Evolutionary conservation across 35 echinoderm and acorn worm species (phyloP).

Genomic region (Acanthaster planci): DNA sequence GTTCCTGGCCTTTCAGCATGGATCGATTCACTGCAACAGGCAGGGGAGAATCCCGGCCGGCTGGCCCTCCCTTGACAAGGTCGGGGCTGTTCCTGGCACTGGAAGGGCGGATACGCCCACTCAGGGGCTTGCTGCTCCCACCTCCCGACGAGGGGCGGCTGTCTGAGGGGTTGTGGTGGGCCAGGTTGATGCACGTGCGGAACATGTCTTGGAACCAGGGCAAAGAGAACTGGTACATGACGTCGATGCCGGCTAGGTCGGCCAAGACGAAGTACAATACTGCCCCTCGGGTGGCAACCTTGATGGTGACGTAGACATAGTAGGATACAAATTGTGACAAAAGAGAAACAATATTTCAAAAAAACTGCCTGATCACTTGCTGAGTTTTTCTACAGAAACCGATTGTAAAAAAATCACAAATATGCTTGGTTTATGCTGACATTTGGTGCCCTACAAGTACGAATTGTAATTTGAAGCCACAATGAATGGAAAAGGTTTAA

Average conservation of each 20-base stretch:
- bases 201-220: slow-evolving; percentile 92
- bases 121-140: slow-evolving; percentile 53
- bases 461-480: too few relatives aligned
- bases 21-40: neutral
- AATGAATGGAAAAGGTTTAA: too few relatives aligned
- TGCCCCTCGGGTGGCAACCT: slow-evolving; percentile 97
- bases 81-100: slow-evolving; percentile 91
- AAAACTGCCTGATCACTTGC: too few relatives aligned
- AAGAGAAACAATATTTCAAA: neutral
- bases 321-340: neutral
- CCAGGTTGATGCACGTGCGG: slow-evolving; percentile 68
- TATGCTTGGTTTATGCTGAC: too few relatives aligned
- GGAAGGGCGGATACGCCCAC: slow-evolving; percentile 80
- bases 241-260: slow-evolving; percentile 89
- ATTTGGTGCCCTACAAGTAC: too few relatives aligned
- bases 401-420: too few relatives aligned
- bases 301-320: neutral
- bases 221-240: slow-evolving; percentile 99
- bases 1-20: slow-evolving; percentile 63
- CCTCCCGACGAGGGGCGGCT: slow-evolving; percentile 39
- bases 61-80: slow-evolving; percentile 33
- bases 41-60: slow-evolving; percentile 59
- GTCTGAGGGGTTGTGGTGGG: slow-evolving; percentile 8
- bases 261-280: slow-evolving; percentile 94
- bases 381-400: too few relatives aligned